Percentiles rank a stretch among this genome's conserved stretches.
These are phyloP conservation scores for Zelostemma sp. DNA, from an alignment of 1,140 invertebrate species.

Conservation along the genomic window DNA sequence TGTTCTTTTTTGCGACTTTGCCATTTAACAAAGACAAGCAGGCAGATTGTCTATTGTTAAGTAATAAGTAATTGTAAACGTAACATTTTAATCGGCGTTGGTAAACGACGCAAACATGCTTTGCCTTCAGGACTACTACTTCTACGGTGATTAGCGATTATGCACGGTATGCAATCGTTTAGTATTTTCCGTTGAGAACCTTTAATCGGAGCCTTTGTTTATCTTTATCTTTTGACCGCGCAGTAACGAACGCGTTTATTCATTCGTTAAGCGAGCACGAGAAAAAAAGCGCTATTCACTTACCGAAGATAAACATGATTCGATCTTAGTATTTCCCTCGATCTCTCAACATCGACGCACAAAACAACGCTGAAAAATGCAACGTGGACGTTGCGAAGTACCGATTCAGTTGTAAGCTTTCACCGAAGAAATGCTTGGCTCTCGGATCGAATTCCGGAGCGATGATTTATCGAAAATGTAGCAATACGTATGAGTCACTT, in stretches of 20 bases:
- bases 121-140: constrained; percentile 7
- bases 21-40: constrained; percentile 6
- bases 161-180: constrained; percentile 13
- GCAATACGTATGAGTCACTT: constrained; percentile 48
- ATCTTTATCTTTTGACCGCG: constrained; percentile 14
- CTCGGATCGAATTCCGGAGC: constrained; percentile 14
- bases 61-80: constrained; percentile 16
- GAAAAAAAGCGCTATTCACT: no score
- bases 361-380: no score
- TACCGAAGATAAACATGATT: no score
- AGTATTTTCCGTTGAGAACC: constrained; percentile 11
- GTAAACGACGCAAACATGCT: constrained; percentile 1
- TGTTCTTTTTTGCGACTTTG: no score
- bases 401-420: no score
- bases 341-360: no score
- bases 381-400: no score
- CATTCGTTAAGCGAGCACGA: no score
- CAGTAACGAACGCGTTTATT: no score
- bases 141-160: constrained; percentile 18
- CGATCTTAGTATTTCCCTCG: no score
- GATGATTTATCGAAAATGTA: constrained; percentile 52
- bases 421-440: no score
- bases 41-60: constrained; percentile 15
- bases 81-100: constrained; percentile 13
- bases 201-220: constrained; percentile 13